These are phyloP conservation scores for Trachelus iudaicus DNA, from an alignment of 2,888 invertebrate species.

Conservation along the genomic window DNA sequence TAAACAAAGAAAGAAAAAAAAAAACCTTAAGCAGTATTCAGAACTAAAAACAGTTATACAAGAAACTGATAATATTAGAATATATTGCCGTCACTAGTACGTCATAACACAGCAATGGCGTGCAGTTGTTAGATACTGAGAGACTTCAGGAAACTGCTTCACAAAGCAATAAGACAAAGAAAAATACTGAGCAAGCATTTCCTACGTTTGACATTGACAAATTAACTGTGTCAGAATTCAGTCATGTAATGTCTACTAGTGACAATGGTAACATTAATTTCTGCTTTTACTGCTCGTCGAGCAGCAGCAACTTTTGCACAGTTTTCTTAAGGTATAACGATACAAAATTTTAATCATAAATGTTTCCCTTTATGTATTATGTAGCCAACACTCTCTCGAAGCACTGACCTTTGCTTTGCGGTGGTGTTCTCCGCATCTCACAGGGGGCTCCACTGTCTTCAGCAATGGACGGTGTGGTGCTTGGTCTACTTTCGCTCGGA, in stretches of 20 bases:
- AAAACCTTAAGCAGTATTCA: not conserved
- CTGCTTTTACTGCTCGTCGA: not conserved
- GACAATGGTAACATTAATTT: not conserved
- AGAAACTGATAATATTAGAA: not conserved
- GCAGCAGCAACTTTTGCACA: not conserved
- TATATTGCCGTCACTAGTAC: not conserved
- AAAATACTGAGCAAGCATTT: not conserved
- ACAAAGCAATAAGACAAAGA: not conserved
- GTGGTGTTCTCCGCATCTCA: conserved; percentile 72
- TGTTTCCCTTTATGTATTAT: not conserved
- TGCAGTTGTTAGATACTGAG: not conserved
- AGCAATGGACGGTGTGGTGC: conserved; percentile 43
- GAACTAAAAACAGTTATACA: not conserved
- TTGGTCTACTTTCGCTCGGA: conserved; percentile 40
- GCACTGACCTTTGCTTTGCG: conserved; percentile 69
- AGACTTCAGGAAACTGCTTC: not conserved
- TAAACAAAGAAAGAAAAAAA: not conserved
- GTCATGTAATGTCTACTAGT: not conserved
- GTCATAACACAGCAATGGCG: not conserved
- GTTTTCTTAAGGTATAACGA: not conserved
- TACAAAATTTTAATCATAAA: not conserved
- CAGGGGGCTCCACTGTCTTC: conserved; percentile 60
- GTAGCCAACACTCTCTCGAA: not conserved
- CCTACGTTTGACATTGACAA: not conserved
- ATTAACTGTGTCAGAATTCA: not conserved